Base-by-base conservation (phyloP, 2,113 vertebrate genomes). In the Ammodytes dubius region DNA sequence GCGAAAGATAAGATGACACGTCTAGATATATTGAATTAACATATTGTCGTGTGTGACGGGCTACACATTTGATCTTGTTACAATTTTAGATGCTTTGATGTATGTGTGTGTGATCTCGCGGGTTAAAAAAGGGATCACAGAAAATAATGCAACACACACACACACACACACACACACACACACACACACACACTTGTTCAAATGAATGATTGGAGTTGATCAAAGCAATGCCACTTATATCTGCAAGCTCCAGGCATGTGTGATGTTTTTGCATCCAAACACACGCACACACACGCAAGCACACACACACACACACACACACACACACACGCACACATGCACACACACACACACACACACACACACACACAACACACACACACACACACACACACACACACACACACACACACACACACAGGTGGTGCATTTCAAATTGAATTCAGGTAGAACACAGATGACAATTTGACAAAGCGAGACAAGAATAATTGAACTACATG, bases 21-120 rank as follows among this genome's bases (percentile, higher is more conserved):
- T 49, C 52, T 15, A 74, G 74, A 84, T 65, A 69, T 56, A 82
- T 86, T 85, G 81, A 79, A 88, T 90, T 79, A 64, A 66, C 37
- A 37, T 19, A 68, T 1, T 14, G 73, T 87, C 80, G 72, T 72
- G 83, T 89, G 70, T 84, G 89, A 88, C 66, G 66, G 61, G 78
- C 73, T 81, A 42, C 53, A 85, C 88, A 83, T 92, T 91, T 93
- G 87, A 93, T 92, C 88, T 85, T 56, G 74, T 77, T 86, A 27
- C 83, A 60, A 53, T 83, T 86, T 77, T 46, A 65, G 59, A 5
- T 5, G 84, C 86, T 93, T 92, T 94, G 91, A 94, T 92, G 74
- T 76, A 46, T 61, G 61, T 79, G 49, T 61, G 61, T 79, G 70
- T 69, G 81, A 88, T 93, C 75, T 88, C 57, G 0, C 27, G 68